These are phyloP conservation scores for Drosophila hydei DNA, from an alignment of 1,140 invertebrate species.

Conservation along the genomic window DNA sequence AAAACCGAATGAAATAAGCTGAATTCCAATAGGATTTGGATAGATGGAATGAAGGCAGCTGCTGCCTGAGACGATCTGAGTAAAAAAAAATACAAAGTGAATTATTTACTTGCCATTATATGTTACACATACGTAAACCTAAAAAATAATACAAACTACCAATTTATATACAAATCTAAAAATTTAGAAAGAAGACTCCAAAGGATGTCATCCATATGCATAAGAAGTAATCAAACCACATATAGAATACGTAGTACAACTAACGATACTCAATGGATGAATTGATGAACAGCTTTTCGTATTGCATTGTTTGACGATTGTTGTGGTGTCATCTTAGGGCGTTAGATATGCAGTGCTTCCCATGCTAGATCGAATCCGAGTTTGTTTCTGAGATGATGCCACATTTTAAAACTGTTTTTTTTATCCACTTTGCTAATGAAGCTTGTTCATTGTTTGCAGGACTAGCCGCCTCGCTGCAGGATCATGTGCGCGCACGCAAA, in stretches of 20 bases:
- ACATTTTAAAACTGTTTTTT: not conserved
- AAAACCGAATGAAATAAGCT: too few relatives aligned
- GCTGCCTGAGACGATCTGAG: too few relatives aligned
- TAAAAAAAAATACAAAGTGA: not conserved
- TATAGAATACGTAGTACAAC: not conserved
- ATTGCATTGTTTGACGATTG: not conserved
- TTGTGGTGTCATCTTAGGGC: conserved; percentile 9
- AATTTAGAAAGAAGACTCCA: conserved; percentile 25
- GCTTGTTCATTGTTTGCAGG: conserved; percentile 83
- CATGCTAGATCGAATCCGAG: not conserved
- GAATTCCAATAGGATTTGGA: too few relatives aligned
- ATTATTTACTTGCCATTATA: not conserved
- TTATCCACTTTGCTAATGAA: not conserved
- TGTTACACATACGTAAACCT: not conserved
- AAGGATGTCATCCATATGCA: conserved; percentile 23
- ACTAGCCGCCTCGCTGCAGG: conserved; percentile 92
- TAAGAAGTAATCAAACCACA: conserved; percentile 10
- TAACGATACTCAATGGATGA: not conserved
- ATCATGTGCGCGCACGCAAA: conserved; percentile 89
- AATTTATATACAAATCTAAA: conserved; percentile 22
- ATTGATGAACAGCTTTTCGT: conserved; percentile 11
- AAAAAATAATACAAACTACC: conserved; percentile 5
- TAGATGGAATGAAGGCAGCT: too few relatives aligned
- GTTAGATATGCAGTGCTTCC: not conserved
- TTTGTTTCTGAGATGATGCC: conserved; percentile 1